Conservation (phyloP, 2,888 invertebrate genomes). For the Smittia aterrima region DNA sequence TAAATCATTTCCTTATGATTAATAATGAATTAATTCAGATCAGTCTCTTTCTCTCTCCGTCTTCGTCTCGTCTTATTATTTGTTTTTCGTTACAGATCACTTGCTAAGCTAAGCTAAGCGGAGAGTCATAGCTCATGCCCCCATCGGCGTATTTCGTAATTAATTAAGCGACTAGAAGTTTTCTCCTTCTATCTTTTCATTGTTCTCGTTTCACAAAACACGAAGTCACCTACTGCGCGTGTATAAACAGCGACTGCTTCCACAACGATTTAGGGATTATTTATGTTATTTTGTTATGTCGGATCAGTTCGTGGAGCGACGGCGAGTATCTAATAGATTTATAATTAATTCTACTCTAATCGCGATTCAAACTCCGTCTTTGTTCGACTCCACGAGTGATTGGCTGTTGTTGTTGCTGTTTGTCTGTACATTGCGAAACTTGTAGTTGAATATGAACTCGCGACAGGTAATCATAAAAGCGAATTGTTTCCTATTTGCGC, state of each 20-base stretch:
- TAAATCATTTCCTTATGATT: conserved; percentile 25
- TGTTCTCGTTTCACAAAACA: conserved; percentile 16
- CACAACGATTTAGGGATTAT: conserved; percentile 11
- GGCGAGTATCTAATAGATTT: background rate
- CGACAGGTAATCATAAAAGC: conserved; percentile 7
- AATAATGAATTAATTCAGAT: conserved; percentile 36
- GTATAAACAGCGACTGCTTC: conserved; percentile 28
- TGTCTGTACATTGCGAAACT: background rate
- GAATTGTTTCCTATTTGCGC: background rate
- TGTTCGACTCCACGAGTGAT: background rate
- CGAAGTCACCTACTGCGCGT: conserved; percentile 30
- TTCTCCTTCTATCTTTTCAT: background rate
- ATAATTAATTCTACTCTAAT: conserved; percentile 23
- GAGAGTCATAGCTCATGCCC: background rate
- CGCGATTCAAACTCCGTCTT: background rate
- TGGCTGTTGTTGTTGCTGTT: background rate
- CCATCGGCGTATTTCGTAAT: background rate
- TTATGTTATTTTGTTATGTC: conserved; percentile 14
- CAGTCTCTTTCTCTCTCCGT: conserved; percentile 12
- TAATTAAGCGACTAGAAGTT: conserved; percentile 15
- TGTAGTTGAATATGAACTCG: background rate
- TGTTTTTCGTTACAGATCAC: background rate
- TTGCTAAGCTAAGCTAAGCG: background rate
- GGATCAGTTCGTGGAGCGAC: background rate
- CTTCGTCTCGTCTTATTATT: background rate